A percentile compares a stretch with the other conserved stretches of the same genome.
Conservation (phyloP, 2,113 vertebrate genomes). For the Egretta garzetta region DNA sequence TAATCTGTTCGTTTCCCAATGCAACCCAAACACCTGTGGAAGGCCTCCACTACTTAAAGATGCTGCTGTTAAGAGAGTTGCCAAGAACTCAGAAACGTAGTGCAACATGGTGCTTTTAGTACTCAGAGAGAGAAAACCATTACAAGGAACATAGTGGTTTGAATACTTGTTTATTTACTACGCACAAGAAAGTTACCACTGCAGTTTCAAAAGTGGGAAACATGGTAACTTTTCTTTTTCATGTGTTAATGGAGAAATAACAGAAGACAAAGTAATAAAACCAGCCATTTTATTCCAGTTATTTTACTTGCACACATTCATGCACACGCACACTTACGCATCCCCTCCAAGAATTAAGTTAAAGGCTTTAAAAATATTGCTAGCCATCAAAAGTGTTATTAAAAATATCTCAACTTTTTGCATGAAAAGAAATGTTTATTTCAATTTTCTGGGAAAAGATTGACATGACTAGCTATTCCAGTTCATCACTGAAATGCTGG, state of each 20-base stretch:
- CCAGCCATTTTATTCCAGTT: neutral
- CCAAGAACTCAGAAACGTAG: neutral
- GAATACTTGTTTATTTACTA: neutral
- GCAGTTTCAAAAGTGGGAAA: neutral
- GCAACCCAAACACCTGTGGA: neutral
- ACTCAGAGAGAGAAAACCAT: neutral
- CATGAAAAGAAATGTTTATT: neutral
- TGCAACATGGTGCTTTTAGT: neutral
- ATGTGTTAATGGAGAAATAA: neutral
- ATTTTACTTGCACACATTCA: neutral
- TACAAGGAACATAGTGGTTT: neutral
- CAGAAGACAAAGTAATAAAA: neutral
- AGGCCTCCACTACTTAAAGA: neutral
- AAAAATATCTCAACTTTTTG: neutral
- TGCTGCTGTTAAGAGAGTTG: neutral
- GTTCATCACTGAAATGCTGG: neutral
- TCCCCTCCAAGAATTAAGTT: neutral
- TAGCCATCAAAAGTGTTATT: neutral
- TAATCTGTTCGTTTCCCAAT: neutral
- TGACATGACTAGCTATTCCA: neutral
- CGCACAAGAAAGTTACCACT: neutral
- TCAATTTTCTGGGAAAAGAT: neutral
- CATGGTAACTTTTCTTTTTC: neutral
- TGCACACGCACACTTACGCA: neutral
- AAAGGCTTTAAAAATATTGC: neutral